Base-by-base conservation (phyloP, 2,113 vertebrate species). In the Centrocercus urophasianus region DNA sequence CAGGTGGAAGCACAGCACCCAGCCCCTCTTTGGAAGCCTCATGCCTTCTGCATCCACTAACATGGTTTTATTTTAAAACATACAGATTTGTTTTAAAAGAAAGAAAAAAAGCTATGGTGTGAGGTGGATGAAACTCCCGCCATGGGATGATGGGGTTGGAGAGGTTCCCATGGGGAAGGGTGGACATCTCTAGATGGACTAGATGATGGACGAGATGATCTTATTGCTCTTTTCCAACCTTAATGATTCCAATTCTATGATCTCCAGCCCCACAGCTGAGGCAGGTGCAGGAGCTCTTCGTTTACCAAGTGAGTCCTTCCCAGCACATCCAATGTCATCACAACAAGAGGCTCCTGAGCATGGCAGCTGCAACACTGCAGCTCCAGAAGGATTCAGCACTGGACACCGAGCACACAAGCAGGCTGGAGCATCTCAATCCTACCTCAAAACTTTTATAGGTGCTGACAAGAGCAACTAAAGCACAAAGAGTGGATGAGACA, bases 21-120 rank as follows among this genome's bases (percentile, higher is more conserved):
- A n/a, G 78, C 45, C 38, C 50, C 48, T 67, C 64, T 63, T 88
- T 1, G 0, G 77, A 50, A 80, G 32, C 63, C 59, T 75, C 1
- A 0, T 40, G 61, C 61, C 59, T 69, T 52, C 1, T 0, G n/a
- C 61, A 25, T 45, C 40, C 48, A 0, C 17, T 21, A 11, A 8
- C 27, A 57, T 19, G 28, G 84, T 13, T 70, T 86, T 89, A 71
- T 56, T 89, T 38, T 57, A 60, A 59, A 64, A 38, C 28, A 54
- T 16, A 13, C 30, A 70, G 82, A 17, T 65, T 81, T 89, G 74
- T 56, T 87, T 38, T 61, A 60, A 59, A 65, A 42, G 32, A 71
- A 63, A 67, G 42, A 30, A 34, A 43, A 38, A 52, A 16, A 77
- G 42, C 74, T 75, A 64, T 16, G 4, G 24, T 13, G 24, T 54